A percentile compares a stretch with the other conserved stretches of the same genome.
These are phyloP conservation scores for Lepus timidus DNA, from an alignment of 2,113 vertebrate species.

Conservation along the genomic window DNA sequence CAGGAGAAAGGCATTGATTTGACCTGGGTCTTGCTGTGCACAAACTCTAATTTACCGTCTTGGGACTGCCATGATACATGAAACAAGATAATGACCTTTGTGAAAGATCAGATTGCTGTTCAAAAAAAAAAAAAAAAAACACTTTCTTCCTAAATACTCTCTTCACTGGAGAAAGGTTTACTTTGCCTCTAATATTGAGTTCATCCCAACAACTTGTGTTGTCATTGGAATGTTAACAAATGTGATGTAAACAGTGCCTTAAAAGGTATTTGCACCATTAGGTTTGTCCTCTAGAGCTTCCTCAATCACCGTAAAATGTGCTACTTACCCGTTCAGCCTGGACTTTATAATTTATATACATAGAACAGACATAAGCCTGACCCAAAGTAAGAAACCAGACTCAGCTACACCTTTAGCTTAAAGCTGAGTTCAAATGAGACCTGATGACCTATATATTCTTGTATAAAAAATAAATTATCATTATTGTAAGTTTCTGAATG, in stretches of 20 bases:
- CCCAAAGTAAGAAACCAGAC: not conserved
- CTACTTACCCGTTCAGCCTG: not conserved
- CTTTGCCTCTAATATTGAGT: not conserved
- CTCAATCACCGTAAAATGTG: not conserved
- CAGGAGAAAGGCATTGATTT: not conserved
- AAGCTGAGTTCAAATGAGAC: not conserved
- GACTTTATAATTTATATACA: not conserved
- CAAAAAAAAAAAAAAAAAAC: not conserved
- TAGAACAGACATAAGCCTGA: not conserved
- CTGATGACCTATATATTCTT: not conserved
- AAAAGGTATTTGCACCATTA: not conserved
- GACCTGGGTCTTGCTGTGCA: not conserved
- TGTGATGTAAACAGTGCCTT: not conserved
- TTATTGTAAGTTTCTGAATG: constrained; percentile 1
- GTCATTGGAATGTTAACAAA: not conserved
- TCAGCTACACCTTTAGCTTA: not conserved
- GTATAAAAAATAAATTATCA: constrained; percentile 24
- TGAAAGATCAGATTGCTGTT: not conserved
- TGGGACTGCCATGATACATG: not conserved
- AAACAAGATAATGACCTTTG: not conserved
- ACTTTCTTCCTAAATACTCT: not conserved
- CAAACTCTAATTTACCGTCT: not conserved
- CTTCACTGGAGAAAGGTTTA: accelerated
- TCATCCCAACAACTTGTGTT: not conserved
- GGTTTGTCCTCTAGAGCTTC: not conserved